phyloP scores from a whole-genome alignment of 2,113 vertebrate species.

The Syrmaticus mikado region DNA sequence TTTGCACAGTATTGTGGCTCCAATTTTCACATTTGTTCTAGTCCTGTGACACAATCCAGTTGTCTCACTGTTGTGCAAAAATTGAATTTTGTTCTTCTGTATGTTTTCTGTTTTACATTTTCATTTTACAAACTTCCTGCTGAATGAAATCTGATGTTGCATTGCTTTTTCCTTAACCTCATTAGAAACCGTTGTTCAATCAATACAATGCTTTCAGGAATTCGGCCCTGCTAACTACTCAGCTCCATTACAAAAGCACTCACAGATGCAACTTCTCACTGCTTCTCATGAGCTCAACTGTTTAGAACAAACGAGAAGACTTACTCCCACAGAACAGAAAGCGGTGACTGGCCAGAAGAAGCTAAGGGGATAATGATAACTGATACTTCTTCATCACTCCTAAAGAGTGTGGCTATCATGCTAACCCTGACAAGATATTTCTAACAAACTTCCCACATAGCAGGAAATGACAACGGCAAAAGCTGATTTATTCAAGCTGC shows the following conservation, averaged over 20 bases:
- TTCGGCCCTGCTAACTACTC: neutral
- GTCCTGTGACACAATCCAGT: neutral
- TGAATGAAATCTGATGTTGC: neutral
- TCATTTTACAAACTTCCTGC: neutral
- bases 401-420: slow-evolving; percentile 29
- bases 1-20: neutral
- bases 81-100: neutral
- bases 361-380: slow-evolving; percentile 33
- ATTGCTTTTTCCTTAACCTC: neutral
- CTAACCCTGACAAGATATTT: slow-evolving; percentile 42
- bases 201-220: neutral
- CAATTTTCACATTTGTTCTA: neutral
- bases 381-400: slow-evolving; percentile 16
- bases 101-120: neutral
- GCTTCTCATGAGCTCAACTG: neutral
- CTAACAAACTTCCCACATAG: neutral
- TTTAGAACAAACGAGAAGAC: neutral
- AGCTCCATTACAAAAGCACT: neutral
- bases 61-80: neutral
- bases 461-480: slow-evolving; percentile 46
- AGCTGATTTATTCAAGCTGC: slow-evolving; percentile 61
- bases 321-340: neutral
- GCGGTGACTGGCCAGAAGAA: neutral
- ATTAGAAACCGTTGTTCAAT: neutral
- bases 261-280: neutral